phyloP scores from a whole-genome alignment of 2,888 invertebrate genomes.

The Cheilosia pagana region DNA sequence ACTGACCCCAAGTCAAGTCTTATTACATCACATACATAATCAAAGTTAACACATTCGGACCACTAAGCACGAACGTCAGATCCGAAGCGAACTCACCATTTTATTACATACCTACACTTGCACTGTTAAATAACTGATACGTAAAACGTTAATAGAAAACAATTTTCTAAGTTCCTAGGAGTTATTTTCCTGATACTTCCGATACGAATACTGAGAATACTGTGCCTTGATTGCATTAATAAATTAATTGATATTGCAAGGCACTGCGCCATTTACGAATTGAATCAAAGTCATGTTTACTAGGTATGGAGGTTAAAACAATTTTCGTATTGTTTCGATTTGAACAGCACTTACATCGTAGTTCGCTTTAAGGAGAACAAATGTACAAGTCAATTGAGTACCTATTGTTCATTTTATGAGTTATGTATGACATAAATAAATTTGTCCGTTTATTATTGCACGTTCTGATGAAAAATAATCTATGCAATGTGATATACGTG shows the following conservation, averaged over 20 bases:
- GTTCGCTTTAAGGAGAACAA: neutral
- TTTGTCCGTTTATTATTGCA: constrained; percentile 1
- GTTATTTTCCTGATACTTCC: too few relatives aligned
- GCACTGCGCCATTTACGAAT: neutral
- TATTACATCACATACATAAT: too few relatives aligned
- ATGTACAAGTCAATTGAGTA: neutral
- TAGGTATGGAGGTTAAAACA: neutral
- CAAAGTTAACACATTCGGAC: too few relatives aligned
- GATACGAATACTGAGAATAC: too few relatives aligned
- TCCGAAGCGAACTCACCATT: neutral
- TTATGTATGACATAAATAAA: constrained; percentile 14
- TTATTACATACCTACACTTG: neutral
- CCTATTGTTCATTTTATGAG: constrained; percentile 18
- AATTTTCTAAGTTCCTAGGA: too few relatives aligned
- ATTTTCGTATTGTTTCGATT: neutral
- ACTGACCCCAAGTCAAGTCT: too few relatives aligned
- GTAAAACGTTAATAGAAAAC: too few relatives aligned
- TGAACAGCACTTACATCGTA: neutral
- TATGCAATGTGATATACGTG: too few relatives aligned
- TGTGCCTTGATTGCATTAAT: neutral
- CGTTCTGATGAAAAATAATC: neutral
- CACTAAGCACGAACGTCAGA: too few relatives aligned
- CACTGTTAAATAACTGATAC: neutral
- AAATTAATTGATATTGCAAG: neutral
- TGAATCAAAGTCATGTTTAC: constrained; percentile 20